Percentiles rank a stretch among this genome's conserved stretches.
Evolutionary conservation across 2,113 vertebrate species (phyloP).

Genomic region (Heterotis niloticus): DNA sequence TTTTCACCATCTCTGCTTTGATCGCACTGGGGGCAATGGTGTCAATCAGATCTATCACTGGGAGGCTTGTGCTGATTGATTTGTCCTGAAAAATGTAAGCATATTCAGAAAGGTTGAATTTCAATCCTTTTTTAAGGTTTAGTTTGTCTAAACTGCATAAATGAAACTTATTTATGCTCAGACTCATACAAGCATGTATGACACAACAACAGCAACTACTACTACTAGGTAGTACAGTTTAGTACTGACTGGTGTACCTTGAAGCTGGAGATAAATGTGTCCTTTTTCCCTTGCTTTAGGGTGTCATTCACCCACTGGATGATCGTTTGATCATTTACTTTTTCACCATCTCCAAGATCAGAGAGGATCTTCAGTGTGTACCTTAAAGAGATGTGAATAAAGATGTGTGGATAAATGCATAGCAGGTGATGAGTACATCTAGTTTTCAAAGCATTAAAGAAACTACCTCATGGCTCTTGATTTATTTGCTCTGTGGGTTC

Average conservation of each 20-base stretch:
- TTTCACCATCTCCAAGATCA: slow-evolving; percentile 85
- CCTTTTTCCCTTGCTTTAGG: slow-evolving; percentile 73
- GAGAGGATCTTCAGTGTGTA: slow-evolving; percentile 88
- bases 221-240: neutral
- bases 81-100: slow-evolving; percentile 70
- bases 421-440: neutral
- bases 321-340: slow-evolving; percentile 85
- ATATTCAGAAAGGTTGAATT: neutral
- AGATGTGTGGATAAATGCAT: neutral
- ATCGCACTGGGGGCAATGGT: slow-evolving; percentile 81
- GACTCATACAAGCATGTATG: neutral
- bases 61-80: slow-evolving; percentile 87
- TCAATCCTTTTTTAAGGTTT: neutral
- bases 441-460: too few species aligned
- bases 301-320: slow-evolving; percentile 91
- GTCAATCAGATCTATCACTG: slow-evolving; percentile 92
- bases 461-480: too few species aligned
- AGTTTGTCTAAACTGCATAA: neutral
- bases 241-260: slow-evolving; percentile 67
- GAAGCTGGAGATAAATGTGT: slow-evolving; percentile 82
- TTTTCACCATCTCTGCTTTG: slow-evolving; percentile 82
- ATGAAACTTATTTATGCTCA: neutral
- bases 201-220: neutral
- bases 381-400: slow-evolving; percentile 58
- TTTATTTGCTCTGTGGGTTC: too few species aligned